Conservation (phyloP, 2,888 invertebrate species). For the Crioceris asparagi region DNA sequence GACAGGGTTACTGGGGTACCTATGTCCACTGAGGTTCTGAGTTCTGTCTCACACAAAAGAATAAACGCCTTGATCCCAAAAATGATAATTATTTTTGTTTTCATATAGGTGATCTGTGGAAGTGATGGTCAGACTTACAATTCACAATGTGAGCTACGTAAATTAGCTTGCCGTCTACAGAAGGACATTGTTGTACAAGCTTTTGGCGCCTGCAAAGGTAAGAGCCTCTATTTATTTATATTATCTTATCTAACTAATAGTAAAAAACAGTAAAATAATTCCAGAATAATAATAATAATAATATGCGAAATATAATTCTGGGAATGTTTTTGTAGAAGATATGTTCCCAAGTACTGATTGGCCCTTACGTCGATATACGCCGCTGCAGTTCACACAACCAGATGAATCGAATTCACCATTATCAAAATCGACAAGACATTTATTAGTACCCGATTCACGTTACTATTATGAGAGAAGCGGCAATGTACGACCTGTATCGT, state of each 20-base stretch:
- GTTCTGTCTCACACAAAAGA: too few relatives aligned
- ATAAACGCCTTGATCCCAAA: too few relatives aligned
- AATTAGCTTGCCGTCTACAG: conserved; percentile 72
- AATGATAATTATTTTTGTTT: conserved; percentile 13
- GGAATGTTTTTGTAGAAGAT: conserved; percentile 41
- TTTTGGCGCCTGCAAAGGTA: conserved; percentile 62
- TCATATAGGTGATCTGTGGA: conserved; percentile 50
- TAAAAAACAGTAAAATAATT: too few relatives aligned
- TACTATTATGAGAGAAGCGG: conserved; percentile 51
- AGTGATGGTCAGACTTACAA: conserved; percentile 71
- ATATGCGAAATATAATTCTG: background rate
- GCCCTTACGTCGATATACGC: conserved; percentile 65
- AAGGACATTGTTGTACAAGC: conserved; percentile 68
- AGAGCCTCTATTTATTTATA: conserved; percentile 7
- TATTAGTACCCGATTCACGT: conserved; percentile 52
- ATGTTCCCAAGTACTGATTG: conserved; percentile 63
- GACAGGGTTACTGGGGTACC: too few relatives aligned
- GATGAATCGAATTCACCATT: conserved; percentile 60
- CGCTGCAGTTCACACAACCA: conserved; percentile 68
- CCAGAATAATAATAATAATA: too few relatives aligned
- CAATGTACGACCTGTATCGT: conserved; percentile 28
- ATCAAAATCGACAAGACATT: conserved; percentile 71
- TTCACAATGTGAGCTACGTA: conserved; percentile 69
- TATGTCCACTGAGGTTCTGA: too few relatives aligned
- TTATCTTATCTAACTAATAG: too few relatives aligned